Percentiles rank a stretch among this genome's conserved stretches.
phyloP scores from a whole-genome alignment of 2,888 invertebrate species.

The Lepeophtheirus nordmannii region DNA sequence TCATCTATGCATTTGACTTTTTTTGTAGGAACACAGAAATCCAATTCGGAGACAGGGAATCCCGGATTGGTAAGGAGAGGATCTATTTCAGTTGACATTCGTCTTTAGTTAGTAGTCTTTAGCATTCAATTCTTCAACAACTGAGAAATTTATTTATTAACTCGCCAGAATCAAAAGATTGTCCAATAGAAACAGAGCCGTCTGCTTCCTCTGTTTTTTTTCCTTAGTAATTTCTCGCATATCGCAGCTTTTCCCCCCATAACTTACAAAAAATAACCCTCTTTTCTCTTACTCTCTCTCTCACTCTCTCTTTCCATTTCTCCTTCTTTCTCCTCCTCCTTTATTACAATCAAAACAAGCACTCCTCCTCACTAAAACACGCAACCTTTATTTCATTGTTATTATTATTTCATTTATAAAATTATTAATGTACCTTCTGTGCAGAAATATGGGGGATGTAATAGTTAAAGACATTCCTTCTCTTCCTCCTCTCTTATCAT shows the following conservation, averaged over 20 bases:
- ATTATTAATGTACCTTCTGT: too few species aligned
- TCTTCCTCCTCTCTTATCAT: too few species aligned
- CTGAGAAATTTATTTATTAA: background rate
- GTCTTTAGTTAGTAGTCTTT: background rate
- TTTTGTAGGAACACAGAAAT: slow-evolving; percentile 25
- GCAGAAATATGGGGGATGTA: too few species aligned
- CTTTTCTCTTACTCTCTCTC: background rate
- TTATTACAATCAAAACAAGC: too few species aligned
- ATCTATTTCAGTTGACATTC: background rate
- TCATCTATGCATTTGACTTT: slow-evolving; percentile 36
- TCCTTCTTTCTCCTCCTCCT: background rate
- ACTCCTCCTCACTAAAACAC: too few species aligned
- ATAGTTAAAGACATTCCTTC: too few species aligned
- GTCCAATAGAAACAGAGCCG: too few species aligned
- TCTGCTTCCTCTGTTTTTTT: too few species aligned
- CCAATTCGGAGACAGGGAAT: background rate
- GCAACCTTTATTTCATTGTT: too few species aligned
- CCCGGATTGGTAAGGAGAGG: background rate
- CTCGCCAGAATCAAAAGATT: too few species aligned
- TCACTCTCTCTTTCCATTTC: background rate
- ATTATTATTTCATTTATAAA: too few species aligned
- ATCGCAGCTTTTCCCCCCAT: background rate
- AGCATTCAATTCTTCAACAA: background rate
- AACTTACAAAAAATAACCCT: background rate
- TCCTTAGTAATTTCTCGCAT: background rate